phyloP scores from a whole-genome alignment of 2,113 vertebrate species.

The Rutilus rutilus region DNA sequence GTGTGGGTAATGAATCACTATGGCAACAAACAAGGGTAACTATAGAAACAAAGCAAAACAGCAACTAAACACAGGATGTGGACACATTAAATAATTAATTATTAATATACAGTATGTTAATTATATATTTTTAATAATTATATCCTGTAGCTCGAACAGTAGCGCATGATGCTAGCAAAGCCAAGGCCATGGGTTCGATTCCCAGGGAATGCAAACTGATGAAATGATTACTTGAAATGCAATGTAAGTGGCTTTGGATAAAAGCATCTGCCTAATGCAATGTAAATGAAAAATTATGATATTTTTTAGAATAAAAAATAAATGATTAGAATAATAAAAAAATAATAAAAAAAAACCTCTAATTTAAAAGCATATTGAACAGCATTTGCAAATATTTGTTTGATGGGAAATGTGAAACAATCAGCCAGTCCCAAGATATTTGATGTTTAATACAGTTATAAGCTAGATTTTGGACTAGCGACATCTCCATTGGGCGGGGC shows the following conservation, averaged over 20 bases:
- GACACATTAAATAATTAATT: no score
- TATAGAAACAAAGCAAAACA: no score
- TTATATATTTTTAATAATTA: no score
- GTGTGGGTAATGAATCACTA: no score
- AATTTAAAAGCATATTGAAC: not conserved
- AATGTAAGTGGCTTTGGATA: not conserved
- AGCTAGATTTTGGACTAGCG: not conserved
- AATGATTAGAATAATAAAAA: no score
- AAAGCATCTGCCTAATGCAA: not conserved
- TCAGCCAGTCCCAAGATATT: not conserved
- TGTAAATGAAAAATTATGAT: no score
- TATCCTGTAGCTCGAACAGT: no score
- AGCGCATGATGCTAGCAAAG: no score
- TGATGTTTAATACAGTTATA: not conserved
- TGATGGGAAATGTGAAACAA: not conserved
- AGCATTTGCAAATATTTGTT: not conserved
- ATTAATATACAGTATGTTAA: no score
- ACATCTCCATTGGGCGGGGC: not conserved
- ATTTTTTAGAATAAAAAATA: no score
- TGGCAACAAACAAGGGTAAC: no score
- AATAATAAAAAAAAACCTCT: not conserved
- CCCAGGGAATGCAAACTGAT: not conserved
- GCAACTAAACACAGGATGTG: no score
- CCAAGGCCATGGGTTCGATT: not conserved
- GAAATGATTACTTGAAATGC: not conserved